Evolutionary conservation across 2,888 invertebrate species (phyloP).

Genomic region (Heliothis peltigera): DNA sequence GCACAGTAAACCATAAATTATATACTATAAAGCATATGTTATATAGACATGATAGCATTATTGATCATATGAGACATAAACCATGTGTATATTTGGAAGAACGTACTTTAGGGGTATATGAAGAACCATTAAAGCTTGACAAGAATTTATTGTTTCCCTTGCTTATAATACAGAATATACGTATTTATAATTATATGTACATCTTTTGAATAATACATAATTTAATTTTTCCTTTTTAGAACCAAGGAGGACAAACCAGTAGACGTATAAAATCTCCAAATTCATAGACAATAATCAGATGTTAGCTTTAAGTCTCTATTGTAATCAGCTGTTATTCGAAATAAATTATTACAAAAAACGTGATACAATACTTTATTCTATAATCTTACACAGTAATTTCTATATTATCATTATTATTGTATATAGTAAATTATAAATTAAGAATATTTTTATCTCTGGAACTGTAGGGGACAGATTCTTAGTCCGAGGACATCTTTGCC

Average conservation of each 20-base stretch:
- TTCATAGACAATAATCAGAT: conserved; percentile 15
- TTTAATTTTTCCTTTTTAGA: conserved; percentile 62
- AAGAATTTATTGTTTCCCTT: conserved; percentile 45
- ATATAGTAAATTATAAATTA: conserved; percentile 39
- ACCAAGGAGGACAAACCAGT: conserved; percentile 69
- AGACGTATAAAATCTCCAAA: conserved; percentile 62
- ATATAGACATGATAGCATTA: no score
- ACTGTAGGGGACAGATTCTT: conserved; percentile 92
- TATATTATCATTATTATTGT: conserved; percentile 39
- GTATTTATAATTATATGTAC: conserved; percentile 35
- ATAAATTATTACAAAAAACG: conserved; percentile 61
- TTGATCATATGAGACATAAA: no score
- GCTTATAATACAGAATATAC: conserved; percentile 12
- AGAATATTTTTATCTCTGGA: conserved; percentile 80
- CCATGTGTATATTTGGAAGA: neutral
- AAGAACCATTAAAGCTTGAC: conserved; percentile 30
- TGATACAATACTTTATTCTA: conserved; percentile 65
- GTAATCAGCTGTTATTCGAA: conserved; percentile 41
- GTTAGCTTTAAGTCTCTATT: conserved; percentile 23
- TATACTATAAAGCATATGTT: no score
- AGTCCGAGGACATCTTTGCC: conserved; percentile 97
- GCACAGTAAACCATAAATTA: no score
- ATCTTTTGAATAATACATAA: conserved; percentile 20
- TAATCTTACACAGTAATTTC: conserved; percentile 61
- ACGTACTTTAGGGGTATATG: neutral